Base-by-base conservation (phyloP, 2,797 vertebrate species). In the Mormyrops boulengeri region DNA sequence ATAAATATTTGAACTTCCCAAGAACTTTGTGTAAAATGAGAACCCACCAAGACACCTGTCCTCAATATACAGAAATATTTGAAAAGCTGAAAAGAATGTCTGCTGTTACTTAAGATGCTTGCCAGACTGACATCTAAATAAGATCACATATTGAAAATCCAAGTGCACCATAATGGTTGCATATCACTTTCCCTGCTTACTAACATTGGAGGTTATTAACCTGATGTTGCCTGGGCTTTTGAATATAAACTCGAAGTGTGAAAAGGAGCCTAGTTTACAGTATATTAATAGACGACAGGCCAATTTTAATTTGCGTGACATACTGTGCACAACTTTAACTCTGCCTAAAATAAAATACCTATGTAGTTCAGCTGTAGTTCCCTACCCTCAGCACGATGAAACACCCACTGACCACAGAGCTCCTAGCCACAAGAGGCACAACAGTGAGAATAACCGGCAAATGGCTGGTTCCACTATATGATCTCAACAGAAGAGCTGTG, bases 11-110 rank as follows among this genome's bases (percentile, higher is more conserved):
- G 69, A 90, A 88, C 89, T 88, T 62, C 80, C 38, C 34, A 77
- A 66, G 77, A 88, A 90, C 89, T 60, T 88, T 44, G 30, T 73
- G 38, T 77, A 80, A 89, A 69, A 89, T 47, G 53, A 88, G 91
- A 93, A 91, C 90, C 92, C 91, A 88, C 91, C 90, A 92, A 91
- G 91, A 92, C 92, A 91, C 91, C 55, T 60, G 86, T 57, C 90
- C 91, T 88, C 55, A 88, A 90, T 90, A 88, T 84, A 88, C 6
- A 22, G 87, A 88, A 84, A 85, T 90, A 88, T 88, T 47, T 41
- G 38, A 60, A 82, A 90, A 62, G 38, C 86, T 62, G 19, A 88
- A 50, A 19, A n/a, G 73, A 55, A 89, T 26, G 69, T 62, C 85
- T 89, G 55, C 26, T 69, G 85, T 86, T 89, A 52, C 85, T 77